Conservation (phyloP, 1,140 invertebrate species). For the Plectrocnemia conspersa region DNA sequence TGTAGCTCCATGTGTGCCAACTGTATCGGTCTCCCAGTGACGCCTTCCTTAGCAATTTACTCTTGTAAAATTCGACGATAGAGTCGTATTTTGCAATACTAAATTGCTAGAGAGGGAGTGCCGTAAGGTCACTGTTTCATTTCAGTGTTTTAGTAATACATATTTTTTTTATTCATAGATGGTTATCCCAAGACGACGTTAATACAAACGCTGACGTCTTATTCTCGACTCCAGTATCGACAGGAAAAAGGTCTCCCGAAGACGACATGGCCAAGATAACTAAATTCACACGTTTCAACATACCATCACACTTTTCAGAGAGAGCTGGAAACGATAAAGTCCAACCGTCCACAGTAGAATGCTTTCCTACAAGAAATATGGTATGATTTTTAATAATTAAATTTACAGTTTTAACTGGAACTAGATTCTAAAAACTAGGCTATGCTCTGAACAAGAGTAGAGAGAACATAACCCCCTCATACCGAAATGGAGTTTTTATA, state of each 20-base stretch:
- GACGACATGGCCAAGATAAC: conserved; percentile 46
- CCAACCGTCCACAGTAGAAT: conserved; percentile 27
- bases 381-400: conserved; percentile 37
- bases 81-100: too few species aligned
- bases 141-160: background rate
- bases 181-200: conserved; percentile 50
- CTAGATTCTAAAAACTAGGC: too few species aligned
- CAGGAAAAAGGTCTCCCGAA: conserved; percentile 50
- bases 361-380: conserved; percentile 43
- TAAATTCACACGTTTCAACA: conserved; percentile 60
- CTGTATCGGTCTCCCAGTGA: too few species aligned
- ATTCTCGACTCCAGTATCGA: conserved; percentile 71
- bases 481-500: too few species aligned
- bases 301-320: conserved; percentile 40
- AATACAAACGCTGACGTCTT: conserved; percentile 56
- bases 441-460: too few species aligned
- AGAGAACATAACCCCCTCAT: too few species aligned
- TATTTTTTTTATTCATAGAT: conserved; percentile 37
- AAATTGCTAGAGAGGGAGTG: background rate
- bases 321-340: conserved; percentile 25
- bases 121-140: background rate
- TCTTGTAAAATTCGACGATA: too few species aligned
- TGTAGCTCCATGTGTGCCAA: too few species aligned
- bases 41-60: too few species aligned
- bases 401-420: background rate